phyloP scores from a whole-genome alignment of 2,888 invertebrate genomes.

The Cerceris rybyensis region DNA sequence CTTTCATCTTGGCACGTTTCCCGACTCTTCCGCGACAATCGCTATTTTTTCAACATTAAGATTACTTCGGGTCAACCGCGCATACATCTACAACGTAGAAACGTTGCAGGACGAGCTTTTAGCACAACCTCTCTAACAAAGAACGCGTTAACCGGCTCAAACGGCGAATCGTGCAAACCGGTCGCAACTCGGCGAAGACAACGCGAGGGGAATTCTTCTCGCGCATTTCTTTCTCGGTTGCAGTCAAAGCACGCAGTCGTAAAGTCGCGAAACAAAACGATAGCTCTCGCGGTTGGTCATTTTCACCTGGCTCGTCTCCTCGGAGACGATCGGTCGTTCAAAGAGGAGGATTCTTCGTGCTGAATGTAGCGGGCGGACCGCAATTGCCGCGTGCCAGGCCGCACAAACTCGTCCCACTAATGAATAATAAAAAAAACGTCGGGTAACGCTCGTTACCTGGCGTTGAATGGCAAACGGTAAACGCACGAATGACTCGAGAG shows the following conservation, averaged over 20 bases:
- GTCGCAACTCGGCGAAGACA: not conserved
- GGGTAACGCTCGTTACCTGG: conserved; percentile 27
- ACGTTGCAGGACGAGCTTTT: too few relatives aligned
- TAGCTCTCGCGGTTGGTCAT: not conserved
- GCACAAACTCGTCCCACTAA: conserved; percentile 36
- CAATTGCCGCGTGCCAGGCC: conserved; percentile 26
- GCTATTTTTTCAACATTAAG: too few relatives aligned
- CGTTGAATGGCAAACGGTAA: conserved; percentile 37
- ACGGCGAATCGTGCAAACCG: not conserved
- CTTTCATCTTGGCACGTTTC: too few relatives aligned
- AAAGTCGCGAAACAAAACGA: conserved; percentile 10
- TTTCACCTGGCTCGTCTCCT: not conserved
- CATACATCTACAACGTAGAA: too few relatives aligned
- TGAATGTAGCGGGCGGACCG: conserved; percentile 13
- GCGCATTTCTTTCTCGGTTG: conserved; percentile 8
- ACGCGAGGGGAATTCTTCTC: conserved; percentile 1
- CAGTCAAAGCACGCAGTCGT: conserved; percentile 15
- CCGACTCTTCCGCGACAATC: too few relatives aligned
- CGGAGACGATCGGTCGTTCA: not conserved
- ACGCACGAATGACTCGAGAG: conserved; percentile 39
- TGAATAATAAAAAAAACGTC: conserved; percentile 28
- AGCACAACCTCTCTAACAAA: too few relatives aligned
- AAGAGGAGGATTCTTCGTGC: not conserved
- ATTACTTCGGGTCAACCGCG: too few relatives aligned
- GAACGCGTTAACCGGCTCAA: not conserved